phyloP scores from a whole-genome alignment of 2,113 vertebrate species.

The Chaetodon trifascialis region DNA sequence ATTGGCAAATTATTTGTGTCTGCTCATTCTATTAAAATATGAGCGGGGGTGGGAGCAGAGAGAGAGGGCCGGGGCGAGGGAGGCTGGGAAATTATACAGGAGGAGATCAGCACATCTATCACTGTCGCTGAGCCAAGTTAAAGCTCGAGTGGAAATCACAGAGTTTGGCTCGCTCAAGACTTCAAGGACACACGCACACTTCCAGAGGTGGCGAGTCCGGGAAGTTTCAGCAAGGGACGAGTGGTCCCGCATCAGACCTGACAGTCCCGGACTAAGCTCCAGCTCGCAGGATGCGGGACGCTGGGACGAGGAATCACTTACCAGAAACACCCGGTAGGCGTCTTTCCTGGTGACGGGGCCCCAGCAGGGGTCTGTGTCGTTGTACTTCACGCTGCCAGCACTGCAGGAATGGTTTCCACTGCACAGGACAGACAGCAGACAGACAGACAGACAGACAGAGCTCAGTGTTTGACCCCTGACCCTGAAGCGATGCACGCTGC shows the following conservation, averaged over 20 bases:
- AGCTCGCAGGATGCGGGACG: no score
- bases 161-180: slow-evolving; percentile 47
- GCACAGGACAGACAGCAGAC: slow-evolving; percentile 25
- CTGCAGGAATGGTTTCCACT: slow-evolving; percentile 92
- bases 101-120: slow-evolving; percentile 74
- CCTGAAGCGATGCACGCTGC: no score
- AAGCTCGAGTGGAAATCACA: slow-evolving; percentile 60
- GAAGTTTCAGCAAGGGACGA: neutral
- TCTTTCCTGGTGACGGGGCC: slow-evolving; percentile 90
- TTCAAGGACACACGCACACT: slow-evolving; percentile 70
- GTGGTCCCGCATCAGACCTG: no score
- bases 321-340: slow-evolving; percentile 96
- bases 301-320: slow-evolving; percentile 77
- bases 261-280: no score
- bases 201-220: slow-evolving; percentile 16
- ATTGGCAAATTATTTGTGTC: slow-evolving; percentile 32
- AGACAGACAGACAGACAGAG: slow-evolving; percentile 24
- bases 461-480: neutral
- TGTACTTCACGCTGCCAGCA: slow-evolving; percentile 88
- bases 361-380: slow-evolving; percentile 95
- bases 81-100: slow-evolving; percentile 45
- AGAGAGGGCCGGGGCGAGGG: neutral
- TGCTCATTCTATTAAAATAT: slow-evolving; percentile 34
- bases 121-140: slow-evolving; percentile 68
- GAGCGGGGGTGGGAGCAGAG: neutral